Conservation (phyloP, 2,888 invertebrate species). For the Pachliopta kotzebuea region DNA sequence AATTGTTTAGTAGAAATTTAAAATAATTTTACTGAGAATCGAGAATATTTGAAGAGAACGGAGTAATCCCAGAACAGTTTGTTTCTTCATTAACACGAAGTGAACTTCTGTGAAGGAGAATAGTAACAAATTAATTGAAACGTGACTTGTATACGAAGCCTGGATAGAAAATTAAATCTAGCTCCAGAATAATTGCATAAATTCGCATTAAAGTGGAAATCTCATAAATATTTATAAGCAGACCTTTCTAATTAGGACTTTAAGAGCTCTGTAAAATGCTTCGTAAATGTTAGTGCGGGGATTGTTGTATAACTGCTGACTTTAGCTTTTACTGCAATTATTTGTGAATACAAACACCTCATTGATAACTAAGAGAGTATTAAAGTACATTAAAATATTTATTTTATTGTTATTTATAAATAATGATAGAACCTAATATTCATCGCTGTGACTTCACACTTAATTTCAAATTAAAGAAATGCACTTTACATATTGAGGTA, state of each 20-base stretch:
- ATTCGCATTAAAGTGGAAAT: conserved; percentile 2
- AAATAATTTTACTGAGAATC: not conserved
- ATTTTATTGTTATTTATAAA: not conserved
- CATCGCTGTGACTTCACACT: too few relatives aligned
- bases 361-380: not conserved
- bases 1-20: not conserved
- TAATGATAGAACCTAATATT: too few relatives aligned
- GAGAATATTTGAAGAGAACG: not conserved
- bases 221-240: conserved; percentile 1
- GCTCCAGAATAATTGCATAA: conserved; percentile 4
- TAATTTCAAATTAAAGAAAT: too few relatives aligned
- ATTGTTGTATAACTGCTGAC: not conserved
- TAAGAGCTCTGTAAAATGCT: not conserved
- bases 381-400: not conserved
- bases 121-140: conserved; percentile 48
- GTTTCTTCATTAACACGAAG: conserved; percentile 33
- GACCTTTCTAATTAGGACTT: conserved; percentile 1
- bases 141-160: conserved; percentile 45
- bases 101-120: conserved; percentile 39
- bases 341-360: not conserved
- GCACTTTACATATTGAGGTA: too few relatives aligned
- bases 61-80: not conserved
- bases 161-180: conserved; percentile 2
- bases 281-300: not conserved
- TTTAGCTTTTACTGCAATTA: not conserved